A percentile compares a stretch with the other conserved stretches of the same genome.
phyloP scores from a whole-genome alignment of 2,888 invertebrate genomes.

The Trichacis sp. region DNA sequence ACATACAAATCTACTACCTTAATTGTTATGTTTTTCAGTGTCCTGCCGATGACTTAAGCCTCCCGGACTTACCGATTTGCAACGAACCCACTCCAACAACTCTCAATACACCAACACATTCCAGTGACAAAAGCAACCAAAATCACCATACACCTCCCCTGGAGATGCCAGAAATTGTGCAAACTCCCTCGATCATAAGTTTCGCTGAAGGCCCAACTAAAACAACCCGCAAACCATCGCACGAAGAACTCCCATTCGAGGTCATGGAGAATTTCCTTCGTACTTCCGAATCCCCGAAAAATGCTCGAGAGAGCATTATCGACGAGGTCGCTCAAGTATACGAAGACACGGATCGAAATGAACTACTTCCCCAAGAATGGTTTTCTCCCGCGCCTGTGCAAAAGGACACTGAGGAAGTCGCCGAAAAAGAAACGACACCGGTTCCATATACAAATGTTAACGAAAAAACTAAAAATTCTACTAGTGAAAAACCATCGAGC shows the following conservation, averaged over 20 bases:
- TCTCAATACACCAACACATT: conserved; percentile 64
- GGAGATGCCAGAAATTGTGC: conserved; percentile 57
- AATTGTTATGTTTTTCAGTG: no score
- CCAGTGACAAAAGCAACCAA: conserved; percentile 43
- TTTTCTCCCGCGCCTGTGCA: conserved; percentile 16
- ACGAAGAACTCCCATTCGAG: conserved; percentile 51
- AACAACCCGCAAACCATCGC: conserved; percentile 39
- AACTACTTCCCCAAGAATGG: conserved; percentile 31
- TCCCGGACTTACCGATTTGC: conserved; percentile 63
- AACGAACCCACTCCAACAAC: conserved; percentile 65
- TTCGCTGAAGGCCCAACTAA: conserved; percentile 62
- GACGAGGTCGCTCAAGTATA: not conserved
- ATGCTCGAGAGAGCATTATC: not conserved
- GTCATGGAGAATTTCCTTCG: conserved; percentile 22
- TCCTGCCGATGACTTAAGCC: no score
- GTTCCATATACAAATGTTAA: conserved; percentile 11
- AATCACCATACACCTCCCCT: conserved; percentile 13
- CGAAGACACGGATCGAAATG: conserved; percentile 16
- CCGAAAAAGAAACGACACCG: no score
- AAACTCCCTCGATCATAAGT: conserved; percentile 63
- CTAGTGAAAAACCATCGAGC: conserved; percentile 6
- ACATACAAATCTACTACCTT: no score
- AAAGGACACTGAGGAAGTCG: conserved; percentile 9
- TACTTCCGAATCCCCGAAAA: conserved; percentile 5
- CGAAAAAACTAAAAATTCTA: conserved; percentile 14